Evolutionary conservation across 2,888 invertebrate genomes (phyloP).

Genomic region (Mimachlamys varia): DNA sequence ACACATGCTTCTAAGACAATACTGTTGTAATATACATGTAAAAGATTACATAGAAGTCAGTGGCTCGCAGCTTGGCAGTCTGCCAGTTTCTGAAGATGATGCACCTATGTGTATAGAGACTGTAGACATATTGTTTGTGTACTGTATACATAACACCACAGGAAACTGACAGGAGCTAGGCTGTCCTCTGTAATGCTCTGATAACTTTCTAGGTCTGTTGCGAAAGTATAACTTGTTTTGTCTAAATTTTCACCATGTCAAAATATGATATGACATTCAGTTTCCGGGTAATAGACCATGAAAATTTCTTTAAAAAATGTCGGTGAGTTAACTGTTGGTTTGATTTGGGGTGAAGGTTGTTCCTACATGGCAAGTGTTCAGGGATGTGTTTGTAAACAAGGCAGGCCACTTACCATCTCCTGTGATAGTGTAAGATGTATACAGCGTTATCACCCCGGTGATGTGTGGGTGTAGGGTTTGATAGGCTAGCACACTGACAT

Average conservation of each 20-base stretch:
- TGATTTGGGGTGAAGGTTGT: neutral
- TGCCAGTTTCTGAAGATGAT: slow-evolving; percentile 12
- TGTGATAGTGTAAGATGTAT: neutral
- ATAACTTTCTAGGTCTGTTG: neutral
- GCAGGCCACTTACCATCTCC: neutral
- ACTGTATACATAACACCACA: neutral
- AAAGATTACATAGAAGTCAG: slow-evolving; percentile 4
- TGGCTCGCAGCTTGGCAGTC: neutral
- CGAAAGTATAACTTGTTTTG: neutral
- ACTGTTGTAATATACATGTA: neutral
- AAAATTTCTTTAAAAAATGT: neutral
- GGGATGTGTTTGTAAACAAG: slow-evolving; percentile 34
- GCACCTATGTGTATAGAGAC: neutral
- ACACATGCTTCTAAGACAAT: neutral
- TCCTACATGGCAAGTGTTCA: neutral
- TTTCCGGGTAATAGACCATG: neutral
- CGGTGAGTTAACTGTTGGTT: neutral
- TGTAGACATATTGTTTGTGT: neutral
- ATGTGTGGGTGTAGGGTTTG: neutral
- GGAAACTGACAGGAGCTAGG: neutral
- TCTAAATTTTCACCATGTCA: neutral
- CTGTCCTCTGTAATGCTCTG: neutral
- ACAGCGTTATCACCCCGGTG: neutral
- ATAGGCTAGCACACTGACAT: neutral
- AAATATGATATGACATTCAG: too few species aligned